Evolutionary conservation across 1,140 invertebrate species (phyloP), one percentile per base, ranked within the genome.

Genomic region (Bombus sylvicola): DNA sequence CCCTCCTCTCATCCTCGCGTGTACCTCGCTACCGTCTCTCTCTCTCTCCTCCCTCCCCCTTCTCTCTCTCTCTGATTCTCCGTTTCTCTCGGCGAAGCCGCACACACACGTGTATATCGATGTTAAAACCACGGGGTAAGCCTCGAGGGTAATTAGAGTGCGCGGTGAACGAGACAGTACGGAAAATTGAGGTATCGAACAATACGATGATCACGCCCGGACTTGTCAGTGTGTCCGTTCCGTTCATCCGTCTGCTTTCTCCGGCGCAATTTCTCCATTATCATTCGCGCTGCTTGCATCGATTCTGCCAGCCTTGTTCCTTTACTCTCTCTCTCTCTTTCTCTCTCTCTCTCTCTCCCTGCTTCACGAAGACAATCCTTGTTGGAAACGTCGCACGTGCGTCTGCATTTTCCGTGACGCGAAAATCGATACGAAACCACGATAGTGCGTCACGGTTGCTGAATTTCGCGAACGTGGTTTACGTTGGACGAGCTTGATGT

Each of bases 81-180:
- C 22, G 22, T 22, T 34, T 37, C 64, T 10, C 47, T 37, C 37
- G 37, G 41, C 62, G 47, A 53, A 53, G 53, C 53, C 8, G 47
- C 47, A 22, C 57, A 69, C 39, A 28, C 22, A 39, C 47, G n/a
- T 34, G 28, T n/a, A 39, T 37, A 34, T 34, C 76, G 79, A 68
- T 81, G 87, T 92, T 92, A 89, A 88, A 91, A 93, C 82, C 86
- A 43, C 78, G 66, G 87, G 71, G 71, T 84, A 87, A 87, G 88
- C 89, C 91, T 90, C 88, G 80, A 81, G 88, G 88, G 90, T 93
- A 94, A 94, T 94, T 94, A 94, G 89, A 90, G 88, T 75, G 90
- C 83, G 66, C 77, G 79, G 88, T 81, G 86, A 91, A 92, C 82
- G 92, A 92, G 87, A 85, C 88, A 78, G 87, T 81, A 90, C 89